Base-by-base conservation (phyloP, 2,888 invertebrate species). In the Blera fallax region DNA sequence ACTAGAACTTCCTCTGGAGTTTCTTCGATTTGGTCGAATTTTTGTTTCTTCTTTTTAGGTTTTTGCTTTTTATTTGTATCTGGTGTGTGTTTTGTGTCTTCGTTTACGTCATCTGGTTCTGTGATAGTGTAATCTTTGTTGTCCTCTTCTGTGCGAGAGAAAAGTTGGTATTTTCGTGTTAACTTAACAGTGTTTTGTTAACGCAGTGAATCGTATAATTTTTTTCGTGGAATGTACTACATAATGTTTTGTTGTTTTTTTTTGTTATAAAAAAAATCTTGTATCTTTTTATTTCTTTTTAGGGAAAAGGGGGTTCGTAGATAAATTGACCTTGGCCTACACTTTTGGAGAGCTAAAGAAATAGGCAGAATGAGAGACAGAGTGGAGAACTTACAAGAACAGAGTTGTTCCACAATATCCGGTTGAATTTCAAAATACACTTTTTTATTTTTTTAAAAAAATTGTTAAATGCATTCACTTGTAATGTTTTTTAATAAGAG, bases 31-130 rank as follows among this genome's bases (percentile, higher is more conserved):
- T 89, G 88, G 80, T 90, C 90, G 73, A 90, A 89, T 54, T 72
- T 74, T 14, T 85, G 88, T 85, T 89, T 87, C 87, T 89, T 88
- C 87, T 89, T 90, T 88, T 89, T 91, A 37, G 88, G 87, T 90
- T 90, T 90, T 50, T 88, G 87, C 65, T 84, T 85, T 80, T 87
- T 85, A 79, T 65, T n/a, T 88, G 89, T 90, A 70, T 89, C 89
- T 85, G 88, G 89, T 91, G 89, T 91, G 72, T 91, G 89, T 91
- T 88, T 88, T 87, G 88, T 89, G 89, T 90, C 91, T 89, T 90
- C 91, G 89, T 88, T 89, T 88, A 90, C 91, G 90, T 92, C 91
- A 89, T 92, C 92, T 87, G 91, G 92, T 90, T 92, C 91, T 89
- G 89, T 91, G 89, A 92, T 92, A 88, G 92, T 92, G 91, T 90